These are phyloP conservation scores for Maniola hyperantus DNA, from an alignment of 2,888 invertebrate genomes.

Conservation along the genomic window DNA sequence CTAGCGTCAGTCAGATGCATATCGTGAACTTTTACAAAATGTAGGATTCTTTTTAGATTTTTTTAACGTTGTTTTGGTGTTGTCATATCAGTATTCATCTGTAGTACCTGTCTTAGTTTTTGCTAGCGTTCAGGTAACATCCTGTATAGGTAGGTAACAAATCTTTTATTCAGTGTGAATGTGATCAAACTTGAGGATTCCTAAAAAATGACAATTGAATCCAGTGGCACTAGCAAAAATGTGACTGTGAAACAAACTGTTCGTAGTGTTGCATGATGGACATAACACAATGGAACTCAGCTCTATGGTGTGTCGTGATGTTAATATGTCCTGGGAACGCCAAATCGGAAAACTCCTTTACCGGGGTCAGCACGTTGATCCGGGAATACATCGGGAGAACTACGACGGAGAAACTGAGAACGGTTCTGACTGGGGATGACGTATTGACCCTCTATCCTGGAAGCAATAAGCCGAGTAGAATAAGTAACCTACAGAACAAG, in stretches of 20 bases:
- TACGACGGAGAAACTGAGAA: conserved; percentile 24
- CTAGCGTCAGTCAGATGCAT: too few species aligned
- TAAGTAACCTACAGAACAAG: not conserved
- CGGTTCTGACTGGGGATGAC: conserved; percentile 4
- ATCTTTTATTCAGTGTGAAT: too few species aligned
- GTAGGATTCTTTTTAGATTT: too few species aligned
- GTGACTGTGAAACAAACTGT: conserved; percentile 5
- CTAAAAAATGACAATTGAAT: not conserved
- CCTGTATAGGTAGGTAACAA: too few species aligned
- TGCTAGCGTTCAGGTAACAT: too few species aligned
- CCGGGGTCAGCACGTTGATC: conserved; percentile 52
- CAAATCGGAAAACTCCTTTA: conserved; percentile 47
- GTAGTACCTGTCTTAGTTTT: too few species aligned
- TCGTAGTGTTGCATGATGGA: conserved; percentile 33
- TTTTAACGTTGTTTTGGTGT: too few species aligned
- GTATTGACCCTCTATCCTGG: not conserved
- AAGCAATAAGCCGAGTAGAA: not conserved
- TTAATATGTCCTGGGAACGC: conserved; percentile 46
- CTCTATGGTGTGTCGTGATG: conserved; percentile 49
- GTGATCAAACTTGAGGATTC: not conserved
- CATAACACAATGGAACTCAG: conserved; percentile 50
- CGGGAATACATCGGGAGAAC: conserved; percentile 50
- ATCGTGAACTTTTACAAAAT: too few species aligned
- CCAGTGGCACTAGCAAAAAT: conserved; percentile 11
- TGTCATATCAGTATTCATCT: too few species aligned